Percentiles rank a stretch among this genome's conserved stretches.
Conservation (phyloP, 2,797 vertebrate genomes). For the Manis pentadactyla region DNA sequence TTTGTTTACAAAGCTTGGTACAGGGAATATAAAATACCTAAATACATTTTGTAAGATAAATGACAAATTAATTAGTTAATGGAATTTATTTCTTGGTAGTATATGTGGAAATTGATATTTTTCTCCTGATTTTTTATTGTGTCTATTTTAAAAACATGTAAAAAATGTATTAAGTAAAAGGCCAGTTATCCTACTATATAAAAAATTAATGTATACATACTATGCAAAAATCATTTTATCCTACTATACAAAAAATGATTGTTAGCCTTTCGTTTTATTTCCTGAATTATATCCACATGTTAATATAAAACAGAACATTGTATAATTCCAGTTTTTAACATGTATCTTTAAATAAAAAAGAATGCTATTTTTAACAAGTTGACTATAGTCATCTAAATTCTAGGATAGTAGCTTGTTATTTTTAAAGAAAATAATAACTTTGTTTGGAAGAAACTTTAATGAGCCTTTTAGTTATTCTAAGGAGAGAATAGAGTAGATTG, state of each 20-base stretch:
- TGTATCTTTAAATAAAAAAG: conserved; percentile 11
- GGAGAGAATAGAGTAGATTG: background rate
- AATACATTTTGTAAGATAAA: background rate
- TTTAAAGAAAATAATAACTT: background rate
- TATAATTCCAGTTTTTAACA: background rate
- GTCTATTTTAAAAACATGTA: conserved; percentile 22
- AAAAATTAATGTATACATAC: background rate
- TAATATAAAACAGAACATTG: background rate
- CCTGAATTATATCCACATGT: background rate
- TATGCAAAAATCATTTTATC: background rate
- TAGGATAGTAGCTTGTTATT: background rate
- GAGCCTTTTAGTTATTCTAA: conserved; percentile 56
- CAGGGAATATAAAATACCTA: background rate
- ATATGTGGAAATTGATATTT: background rate
- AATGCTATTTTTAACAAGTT: conserved; percentile 43
- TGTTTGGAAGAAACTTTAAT: conserved; percentile 11
- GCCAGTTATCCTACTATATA: background rate
- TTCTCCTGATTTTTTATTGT: background rate
- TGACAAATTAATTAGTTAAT: background rate
- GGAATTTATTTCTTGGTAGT: background rate
- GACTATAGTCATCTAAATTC: background rate
- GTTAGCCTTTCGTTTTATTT: background rate
- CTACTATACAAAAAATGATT: background rate
- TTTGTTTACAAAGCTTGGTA: background rate
- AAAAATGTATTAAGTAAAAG: background rate